A percentile compares a stretch with the other conserved stretches of the same genome.
These are phyloP conservation scores for Yponomeuta malinellus DNA, from an alignment of 2,888 invertebrate species.

Conservation along the genomic window DNA sequence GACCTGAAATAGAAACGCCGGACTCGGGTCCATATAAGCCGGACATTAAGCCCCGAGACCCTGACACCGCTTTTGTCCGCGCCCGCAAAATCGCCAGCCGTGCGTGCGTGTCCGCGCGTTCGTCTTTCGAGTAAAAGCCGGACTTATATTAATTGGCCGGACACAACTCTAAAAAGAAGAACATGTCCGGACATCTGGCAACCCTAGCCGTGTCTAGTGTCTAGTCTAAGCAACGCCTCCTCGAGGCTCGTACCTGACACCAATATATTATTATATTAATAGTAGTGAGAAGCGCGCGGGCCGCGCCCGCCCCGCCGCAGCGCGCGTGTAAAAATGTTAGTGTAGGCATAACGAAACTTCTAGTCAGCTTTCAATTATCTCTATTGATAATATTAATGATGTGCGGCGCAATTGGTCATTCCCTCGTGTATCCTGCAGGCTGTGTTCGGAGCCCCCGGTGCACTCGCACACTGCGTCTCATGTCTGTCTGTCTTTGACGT, in stretches of 20 bases:
- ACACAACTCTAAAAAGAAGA: not conserved
- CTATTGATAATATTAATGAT: conserved; percentile 51
- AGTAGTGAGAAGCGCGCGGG: conserved; percentile 22
- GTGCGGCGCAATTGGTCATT: conserved; percentile 49
- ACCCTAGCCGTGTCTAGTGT: conserved; percentile 33
- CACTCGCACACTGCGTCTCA: conserved; percentile 5
- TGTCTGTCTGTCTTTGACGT: conserved; percentile 29
- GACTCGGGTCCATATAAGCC: conserved; percentile 16
- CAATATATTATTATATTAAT: conserved; percentile 24
- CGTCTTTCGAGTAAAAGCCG: too few species aligned
- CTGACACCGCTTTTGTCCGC: too few species aligned
- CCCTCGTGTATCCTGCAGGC: conserved; percentile 28
- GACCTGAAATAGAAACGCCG: conserved; percentile 25
- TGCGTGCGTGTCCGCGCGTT: too few species aligned
- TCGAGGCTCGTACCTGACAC: conserved; percentile 60
- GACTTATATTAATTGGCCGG: too few species aligned
- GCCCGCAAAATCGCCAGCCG: too few species aligned
- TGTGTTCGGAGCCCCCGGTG: not conserved
- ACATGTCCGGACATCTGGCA: not conserved
- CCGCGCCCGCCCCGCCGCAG: conserved; percentile 17
- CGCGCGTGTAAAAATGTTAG: conserved; percentile 48
- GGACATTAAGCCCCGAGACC: too few species aligned
- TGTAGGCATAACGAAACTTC: conserved; percentile 66
- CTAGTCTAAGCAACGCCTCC: conserved; percentile 46
- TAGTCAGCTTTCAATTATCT: conserved; percentile 74